Evolutionary conservation across 1,140 invertebrate genomes (phyloP).

Genomic region (Temnothorax curvispinosus): DNA sequence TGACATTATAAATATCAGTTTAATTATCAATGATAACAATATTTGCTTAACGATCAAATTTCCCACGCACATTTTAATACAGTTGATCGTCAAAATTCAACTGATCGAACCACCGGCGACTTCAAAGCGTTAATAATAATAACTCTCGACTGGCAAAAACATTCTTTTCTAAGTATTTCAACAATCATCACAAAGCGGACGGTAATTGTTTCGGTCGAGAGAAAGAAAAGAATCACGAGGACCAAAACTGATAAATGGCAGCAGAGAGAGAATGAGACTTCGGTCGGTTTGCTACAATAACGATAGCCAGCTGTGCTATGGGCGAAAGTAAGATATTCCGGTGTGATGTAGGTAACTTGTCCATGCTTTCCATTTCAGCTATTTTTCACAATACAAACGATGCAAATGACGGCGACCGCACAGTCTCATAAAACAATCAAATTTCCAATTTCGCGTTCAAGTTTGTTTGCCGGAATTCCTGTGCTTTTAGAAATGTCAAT

Average conservation of each 20-base stretch:
- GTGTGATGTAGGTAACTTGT: slow-evolving; percentile 18
- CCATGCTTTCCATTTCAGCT: slow-evolving; percentile 26
- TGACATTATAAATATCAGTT: neutral
- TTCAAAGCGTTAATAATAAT: slow-evolving; percentile 29
- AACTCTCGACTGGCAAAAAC: neutral
- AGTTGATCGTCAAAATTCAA: neutral
- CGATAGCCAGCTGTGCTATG: slow-evolving; percentile 20
- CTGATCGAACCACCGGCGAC: neutral
- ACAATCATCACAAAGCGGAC: neutral
- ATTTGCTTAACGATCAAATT: neutral
- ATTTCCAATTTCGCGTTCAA: neutral
- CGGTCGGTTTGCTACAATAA: slow-evolving; percentile 13
- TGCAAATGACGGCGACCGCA: neutral
- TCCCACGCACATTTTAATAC: neutral
- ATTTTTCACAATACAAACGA: slow-evolving; percentile 37
- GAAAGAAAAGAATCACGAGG: neutral
- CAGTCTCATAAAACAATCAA: neutral
- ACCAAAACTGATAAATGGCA: slow-evolving; percentile 26
- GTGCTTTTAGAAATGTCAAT: neutral
- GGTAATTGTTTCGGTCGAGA: neutral
- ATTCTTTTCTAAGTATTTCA: slow-evolving; percentile 40
- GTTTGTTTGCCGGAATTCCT: neutral
- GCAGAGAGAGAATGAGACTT: neutral
- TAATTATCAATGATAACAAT: neutral
- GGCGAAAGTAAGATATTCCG: slow-evolving; percentile 19